A percentile compares a stretch with the other conserved stretches of the same genome.
Conservation (phyloP, 2,113 vertebrate genomes). For the Centropristis striata region DNA sequence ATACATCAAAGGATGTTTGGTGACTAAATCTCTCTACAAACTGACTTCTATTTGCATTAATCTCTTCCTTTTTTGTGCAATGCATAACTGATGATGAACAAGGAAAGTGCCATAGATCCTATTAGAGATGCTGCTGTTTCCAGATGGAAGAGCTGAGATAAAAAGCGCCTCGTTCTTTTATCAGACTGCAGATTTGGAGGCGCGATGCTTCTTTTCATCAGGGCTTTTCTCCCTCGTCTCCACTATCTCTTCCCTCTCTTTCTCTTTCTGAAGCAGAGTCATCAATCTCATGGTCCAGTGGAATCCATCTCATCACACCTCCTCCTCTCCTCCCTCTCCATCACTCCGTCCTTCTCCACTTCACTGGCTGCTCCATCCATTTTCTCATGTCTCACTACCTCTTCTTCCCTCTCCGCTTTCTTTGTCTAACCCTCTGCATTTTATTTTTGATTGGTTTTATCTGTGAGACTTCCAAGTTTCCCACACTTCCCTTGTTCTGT, state of each 20-base stretch:
- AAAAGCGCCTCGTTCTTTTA: slow-evolving; percentile 40
- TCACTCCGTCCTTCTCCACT: slow-evolving; percentile 65
- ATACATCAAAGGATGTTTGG: too few species aligned
- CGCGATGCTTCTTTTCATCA: slow-evolving; percentile 60
- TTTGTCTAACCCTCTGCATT: slow-evolving; percentile 10
- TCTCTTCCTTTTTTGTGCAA: slow-evolving; percentile 1
- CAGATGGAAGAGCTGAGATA: slow-evolving; percentile 51
- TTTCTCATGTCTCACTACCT: slow-evolving; percentile 63
- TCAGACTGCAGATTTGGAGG: slow-evolving; percentile 49
- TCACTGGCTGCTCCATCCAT: slow-evolving; percentile 64
- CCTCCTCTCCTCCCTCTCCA: slow-evolving; percentile 69
- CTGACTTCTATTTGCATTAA: too few species aligned
- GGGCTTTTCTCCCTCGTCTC: slow-evolving; percentile 37
- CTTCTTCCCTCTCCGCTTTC: not conserved
- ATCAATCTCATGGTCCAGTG: slow-evolving; percentile 79
- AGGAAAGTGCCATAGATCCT: slow-evolving; percentile 51
- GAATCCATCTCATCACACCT: slow-evolving; percentile 79
- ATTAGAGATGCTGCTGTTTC: slow-evolving; percentile 64
- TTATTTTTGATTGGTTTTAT: slow-evolving; percentile 50
- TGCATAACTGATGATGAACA: slow-evolving; percentile 47
- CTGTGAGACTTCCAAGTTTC: slow-evolving; percentile 24
- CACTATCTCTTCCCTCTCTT: slow-evolving; percentile 48
- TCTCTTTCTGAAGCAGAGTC: slow-evolving; percentile 59
- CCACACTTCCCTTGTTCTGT: slow-evolving; percentile 13
- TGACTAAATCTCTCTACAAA: too few species aligned